Conservation (phyloP, 2,797 vertebrate species). For the Fistularia commersonii region DNA sequence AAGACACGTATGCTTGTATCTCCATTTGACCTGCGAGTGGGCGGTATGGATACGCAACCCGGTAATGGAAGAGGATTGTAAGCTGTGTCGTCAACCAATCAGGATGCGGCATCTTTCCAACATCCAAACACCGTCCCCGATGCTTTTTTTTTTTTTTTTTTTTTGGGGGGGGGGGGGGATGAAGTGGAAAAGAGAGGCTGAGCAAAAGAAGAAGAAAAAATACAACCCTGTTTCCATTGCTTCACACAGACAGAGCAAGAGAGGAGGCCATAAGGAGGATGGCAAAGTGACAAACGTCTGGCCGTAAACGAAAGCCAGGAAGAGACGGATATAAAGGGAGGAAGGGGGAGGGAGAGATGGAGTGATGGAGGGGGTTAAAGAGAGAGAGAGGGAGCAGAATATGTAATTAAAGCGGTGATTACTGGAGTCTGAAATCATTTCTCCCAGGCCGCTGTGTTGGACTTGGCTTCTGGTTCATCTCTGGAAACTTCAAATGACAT, state of each 20-base stretch:
- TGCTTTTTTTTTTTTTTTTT: too few relatives aligned
- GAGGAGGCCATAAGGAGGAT: slow-evolving; percentile 63
- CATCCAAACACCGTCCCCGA: too few relatives aligned
- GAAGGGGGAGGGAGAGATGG: slow-evolving; percentile 16
- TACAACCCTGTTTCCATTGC: slow-evolving; percentile 67
- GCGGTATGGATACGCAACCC: too few relatives aligned
- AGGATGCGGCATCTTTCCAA: too few relatives aligned
- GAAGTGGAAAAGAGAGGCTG: slow-evolving; percentile 36
- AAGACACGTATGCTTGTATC: too few relatives aligned
- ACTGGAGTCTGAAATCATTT: slow-evolving; percentile 61
- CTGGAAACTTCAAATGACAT: slow-evolving; percentile 56
- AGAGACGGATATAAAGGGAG: slow-evolving; percentile 40
- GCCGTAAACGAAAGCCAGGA: slow-evolving; percentile 53
- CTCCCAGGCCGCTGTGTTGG: slow-evolving; percentile 52
- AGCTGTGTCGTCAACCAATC: too few relatives aligned
- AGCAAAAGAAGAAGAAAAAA: slow-evolving; percentile 45
- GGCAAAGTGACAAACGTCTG: slow-evolving; percentile 69
- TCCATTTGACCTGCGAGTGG: too few relatives aligned
- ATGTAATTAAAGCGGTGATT: slow-evolving; percentile 66
- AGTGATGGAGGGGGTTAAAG: neutral
- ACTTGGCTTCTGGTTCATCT: slow-evolving; percentile 40
- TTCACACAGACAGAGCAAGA: slow-evolving; percentile 47
- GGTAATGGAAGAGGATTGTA: too few relatives aligned
- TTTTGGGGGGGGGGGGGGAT: slow-evolving; percentile 7
- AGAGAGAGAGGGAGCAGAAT: slow-evolving; percentile 33